These are phyloP conservation scores for Saguinus imperator DNA, from an alignment of 2,113 vertebrate genomes.

Conservation along the genomic window DNA sequence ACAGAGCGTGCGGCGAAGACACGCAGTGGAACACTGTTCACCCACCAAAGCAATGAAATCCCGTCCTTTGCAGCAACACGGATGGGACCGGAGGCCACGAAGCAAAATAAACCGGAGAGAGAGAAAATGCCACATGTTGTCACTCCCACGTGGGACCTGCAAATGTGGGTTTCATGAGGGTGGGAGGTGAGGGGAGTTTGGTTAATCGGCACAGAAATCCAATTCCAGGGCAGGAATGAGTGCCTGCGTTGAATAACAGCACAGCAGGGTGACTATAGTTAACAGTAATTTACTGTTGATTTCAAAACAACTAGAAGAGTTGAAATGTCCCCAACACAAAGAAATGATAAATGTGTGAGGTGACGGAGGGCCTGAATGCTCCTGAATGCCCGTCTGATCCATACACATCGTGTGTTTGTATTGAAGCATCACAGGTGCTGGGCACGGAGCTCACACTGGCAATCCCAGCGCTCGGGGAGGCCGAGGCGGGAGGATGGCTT, in stretches of 20 bases:
- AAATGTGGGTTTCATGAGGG: neutral
- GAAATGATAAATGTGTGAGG: neutral
- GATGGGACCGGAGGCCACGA: neutral
- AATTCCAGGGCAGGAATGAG: neutral
- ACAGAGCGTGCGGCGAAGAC: accelerated
- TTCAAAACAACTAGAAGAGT: neutral
- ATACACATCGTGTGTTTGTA: neutral
- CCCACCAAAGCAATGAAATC: neutral
- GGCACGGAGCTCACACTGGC: too few relatives aligned
- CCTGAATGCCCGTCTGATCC: neutral
- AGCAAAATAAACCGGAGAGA: neutral
- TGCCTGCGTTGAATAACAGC: neutral
- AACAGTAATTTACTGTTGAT: neutral
- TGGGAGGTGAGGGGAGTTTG: neutral
- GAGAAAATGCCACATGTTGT: neutral
- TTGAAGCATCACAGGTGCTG: neutral
- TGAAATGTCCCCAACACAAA: neutral
- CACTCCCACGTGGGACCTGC: neutral
- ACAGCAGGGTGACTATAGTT: neutral
- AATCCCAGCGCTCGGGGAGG: too few relatives aligned
- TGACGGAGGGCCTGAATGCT: neutral
- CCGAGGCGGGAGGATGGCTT: too few relatives aligned
- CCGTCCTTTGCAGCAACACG: neutral
- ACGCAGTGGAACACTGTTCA: neutral
- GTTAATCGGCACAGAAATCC: neutral